A percentile compares a stretch with the other conserved stretches of the same genome.
Conservation (phyloP, 2,113 vertebrate genomes). For the Alethe castanea region DNA sequence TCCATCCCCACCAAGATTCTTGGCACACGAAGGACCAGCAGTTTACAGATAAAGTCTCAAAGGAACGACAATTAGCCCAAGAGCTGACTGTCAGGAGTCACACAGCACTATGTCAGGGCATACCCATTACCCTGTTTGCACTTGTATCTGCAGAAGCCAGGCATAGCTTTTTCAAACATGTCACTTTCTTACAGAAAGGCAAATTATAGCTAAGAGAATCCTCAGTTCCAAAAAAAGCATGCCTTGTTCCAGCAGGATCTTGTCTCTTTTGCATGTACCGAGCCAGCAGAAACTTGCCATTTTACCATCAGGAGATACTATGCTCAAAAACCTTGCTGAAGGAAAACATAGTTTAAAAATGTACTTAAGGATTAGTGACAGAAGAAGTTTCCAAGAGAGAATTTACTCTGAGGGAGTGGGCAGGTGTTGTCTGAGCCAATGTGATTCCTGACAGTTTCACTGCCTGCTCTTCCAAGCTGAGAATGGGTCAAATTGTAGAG, state of each 20-base stretch:
- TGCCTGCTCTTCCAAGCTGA: not conserved
- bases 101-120: fast-evolving
- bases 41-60: not conserved
- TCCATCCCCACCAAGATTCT: not conserved
- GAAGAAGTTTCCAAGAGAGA: not conserved
- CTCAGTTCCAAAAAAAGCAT: not conserved
- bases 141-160: not conserved
- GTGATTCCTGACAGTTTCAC: not conserved
- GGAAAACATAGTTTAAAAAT: not conserved
- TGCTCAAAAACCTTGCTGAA: not conserved
- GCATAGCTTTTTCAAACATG: not conserved
- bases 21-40: not conserved
- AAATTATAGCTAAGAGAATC: not conserved
- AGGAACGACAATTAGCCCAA: not conserved
- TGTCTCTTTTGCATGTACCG: not conserved
- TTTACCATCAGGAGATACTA: not conserved
- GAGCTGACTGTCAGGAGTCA: not conserved
- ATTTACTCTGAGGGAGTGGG: not conserved
- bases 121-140: not conserved
- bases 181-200: not conserved
- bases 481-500: not conserved
- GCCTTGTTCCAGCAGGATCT: not conserved
- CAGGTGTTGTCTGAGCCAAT: not conserved
- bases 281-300: not conserved
- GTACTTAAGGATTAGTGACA: not conserved